Percentiles rank a stretch among this genome's conserved stretches.
These are phyloP conservation scores for Blennius ocellaris DNA, from an alignment of 2,113 vertebrate genomes.

Conservation along the genomic window DNA sequence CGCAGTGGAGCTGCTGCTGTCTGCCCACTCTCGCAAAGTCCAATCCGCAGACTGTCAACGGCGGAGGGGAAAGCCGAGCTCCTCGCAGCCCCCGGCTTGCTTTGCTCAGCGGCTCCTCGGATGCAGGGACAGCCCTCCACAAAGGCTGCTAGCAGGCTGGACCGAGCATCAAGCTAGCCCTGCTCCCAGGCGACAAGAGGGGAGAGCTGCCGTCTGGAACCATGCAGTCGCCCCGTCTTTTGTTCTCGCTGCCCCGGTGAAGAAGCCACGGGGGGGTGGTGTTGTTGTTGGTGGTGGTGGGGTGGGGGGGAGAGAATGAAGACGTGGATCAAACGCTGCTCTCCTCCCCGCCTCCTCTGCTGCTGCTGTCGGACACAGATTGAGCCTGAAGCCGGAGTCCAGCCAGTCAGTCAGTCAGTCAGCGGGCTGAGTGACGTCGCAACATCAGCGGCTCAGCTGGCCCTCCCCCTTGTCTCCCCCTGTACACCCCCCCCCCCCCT, in stretches of 20 bases:
- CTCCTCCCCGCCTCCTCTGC: slow-evolving; percentile 55
- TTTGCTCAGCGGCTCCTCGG: slow-evolving; percentile 69
- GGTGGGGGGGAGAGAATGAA: too few relatives aligned
- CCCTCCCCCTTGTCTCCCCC: slow-evolving; percentile 18
- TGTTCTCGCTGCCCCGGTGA: slow-evolving; percentile 57
- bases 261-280: slow-evolving; percentile 52
- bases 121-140: slow-evolving; percentile 76
- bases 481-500: neutral
- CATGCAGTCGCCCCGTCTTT: slow-evolving; percentile 60
- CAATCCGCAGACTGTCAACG: slow-evolving; percentile 51
- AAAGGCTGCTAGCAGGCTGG: slow-evolving; percentile 72
- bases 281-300: too few relatives aligned
- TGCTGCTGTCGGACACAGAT: slow-evolving; percentile 79
- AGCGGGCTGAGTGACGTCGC: slow-evolving; percentile 77
- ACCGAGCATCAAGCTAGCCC: slow-evolving; percentile 73
- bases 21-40: slow-evolving; percentile 40
- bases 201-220: slow-evolving; percentile 49
- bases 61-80: slow-evolving; percentile 44
- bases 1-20: slow-evolving; percentile 49
- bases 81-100: slow-evolving; percentile 69
- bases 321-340: slow-evolving; percentile 50
- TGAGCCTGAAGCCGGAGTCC: slow-evolving; percentile 70
- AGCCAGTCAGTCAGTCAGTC: slow-evolving; percentile 52
- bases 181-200: slow-evolving; percentile 47
- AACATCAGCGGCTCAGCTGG: slow-evolving; percentile 58